Evolutionary conservation across 1,140 invertebrate species (phyloP), one percentile per base, ranked within the genome.

Genomic region (Drosophila albomicans): DNA sequence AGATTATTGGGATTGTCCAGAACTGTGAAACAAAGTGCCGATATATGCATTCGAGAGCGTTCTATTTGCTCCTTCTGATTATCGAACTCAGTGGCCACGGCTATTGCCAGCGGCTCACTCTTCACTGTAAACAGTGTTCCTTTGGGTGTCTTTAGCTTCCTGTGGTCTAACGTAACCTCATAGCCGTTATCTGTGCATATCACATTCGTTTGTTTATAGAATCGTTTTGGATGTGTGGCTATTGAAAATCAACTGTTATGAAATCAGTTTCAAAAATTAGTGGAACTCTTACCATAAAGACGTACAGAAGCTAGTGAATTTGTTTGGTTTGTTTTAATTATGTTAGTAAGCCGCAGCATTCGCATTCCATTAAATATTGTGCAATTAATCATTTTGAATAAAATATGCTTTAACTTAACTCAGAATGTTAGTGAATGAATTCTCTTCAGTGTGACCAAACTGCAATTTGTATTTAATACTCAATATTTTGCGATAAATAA

Each of bases 11-110:
- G 98, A 94, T 99, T 99, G 92, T 99, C 98, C 52, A 98, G 93
- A 66, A 96, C 95, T 38, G 97, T 99, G 84, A 97, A 98, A 82
- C 96, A 97, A 5, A 99, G 93, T n/a, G 96, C 95, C 16, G 96
- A 98, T 95, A 99, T 93, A 93, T 99, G 97, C 98, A 99, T 99
- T 61, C 94, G 94, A 66, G 96, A 95, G 82, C 95, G 95, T 64
- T 96, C 93, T 65, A 99, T 97, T 65, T 94, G 93, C 41, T 96
- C 94, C 71, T 95, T 95, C 92, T 99, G 98, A n/a, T 95, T 93
- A 82, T 97, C 95, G 97, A 98, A 99, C 94, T 99, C 98, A 52
- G 96, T 95, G 3, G 98, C 97, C 43, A 99, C 95, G 11, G 97
- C 97, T 63, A 98, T 93, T 11, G 98, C 98, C 38, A 99, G 93